Conservation (phyloP, 2,113 vertebrate species). For the Entomyzon cyanotis region DNA sequence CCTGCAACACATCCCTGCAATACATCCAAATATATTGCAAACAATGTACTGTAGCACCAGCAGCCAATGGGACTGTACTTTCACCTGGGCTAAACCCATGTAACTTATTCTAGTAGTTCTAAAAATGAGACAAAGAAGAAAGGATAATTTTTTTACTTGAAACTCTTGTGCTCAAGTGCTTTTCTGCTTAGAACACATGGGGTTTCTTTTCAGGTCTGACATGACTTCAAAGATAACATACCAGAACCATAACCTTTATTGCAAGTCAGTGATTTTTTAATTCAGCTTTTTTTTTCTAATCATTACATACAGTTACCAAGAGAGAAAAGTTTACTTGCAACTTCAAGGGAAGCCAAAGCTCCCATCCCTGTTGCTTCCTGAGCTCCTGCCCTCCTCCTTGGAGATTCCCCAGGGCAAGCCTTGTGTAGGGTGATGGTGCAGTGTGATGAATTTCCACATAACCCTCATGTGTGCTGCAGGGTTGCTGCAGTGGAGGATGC, state of each 20-base stretch:
- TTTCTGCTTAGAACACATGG: neutral
- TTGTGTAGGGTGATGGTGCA: neutral
- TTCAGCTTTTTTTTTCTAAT: constrained; percentile 27
- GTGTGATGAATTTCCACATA: neutral
- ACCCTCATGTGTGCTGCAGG: neutral
- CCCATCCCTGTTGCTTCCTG: neutral
- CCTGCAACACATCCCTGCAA: neutral
- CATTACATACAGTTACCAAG: constrained; percentile 1
- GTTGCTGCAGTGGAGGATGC: neutral
- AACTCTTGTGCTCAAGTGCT: neutral
- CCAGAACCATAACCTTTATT: neutral
- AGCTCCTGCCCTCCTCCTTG: neutral
- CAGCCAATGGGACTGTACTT: neutral
- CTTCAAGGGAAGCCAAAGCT: neutral
- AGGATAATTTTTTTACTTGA: neutral
- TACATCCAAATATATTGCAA: neutral
- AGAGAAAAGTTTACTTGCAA: constrained; percentile 1
- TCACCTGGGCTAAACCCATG: neutral
- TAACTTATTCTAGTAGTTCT: neutral
- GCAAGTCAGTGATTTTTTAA: constrained; percentile 25
- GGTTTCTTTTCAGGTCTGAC: neutral
- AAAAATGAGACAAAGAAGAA: neutral
- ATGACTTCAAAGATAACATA: neutral
- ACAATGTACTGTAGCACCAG: neutral
- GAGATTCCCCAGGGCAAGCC: neutral